A percentile compares a stretch with the other conserved stretches of the same genome.
Evolutionary conservation across 2,797 vertebrate species (phyloP).

Genomic region (Poeciliopsis paucimaculata): DNA sequence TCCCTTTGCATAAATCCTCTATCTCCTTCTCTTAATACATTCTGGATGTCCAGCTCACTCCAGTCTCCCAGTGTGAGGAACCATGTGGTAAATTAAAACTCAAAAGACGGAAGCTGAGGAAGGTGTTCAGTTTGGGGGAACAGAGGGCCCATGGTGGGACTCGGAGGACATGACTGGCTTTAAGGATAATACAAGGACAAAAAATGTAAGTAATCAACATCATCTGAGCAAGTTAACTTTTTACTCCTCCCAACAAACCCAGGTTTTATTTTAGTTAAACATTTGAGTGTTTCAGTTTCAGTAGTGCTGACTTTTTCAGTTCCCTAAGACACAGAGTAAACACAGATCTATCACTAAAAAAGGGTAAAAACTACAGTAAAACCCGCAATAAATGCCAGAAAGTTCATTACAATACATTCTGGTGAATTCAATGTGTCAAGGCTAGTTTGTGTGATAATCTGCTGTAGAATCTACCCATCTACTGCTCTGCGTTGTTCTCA

Average conservation of each 20-base stretch:
- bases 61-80: conserved; percentile 54
- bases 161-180: conserved; percentile 70
- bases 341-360: not conserved
- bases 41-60: conserved; percentile 37
- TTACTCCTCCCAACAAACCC: not conserved
- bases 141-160: conserved; percentile 60
- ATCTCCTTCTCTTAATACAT: conserved; percentile 1
- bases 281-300: not conserved
- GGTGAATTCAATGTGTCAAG: not conserved
- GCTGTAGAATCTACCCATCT: not conserved
- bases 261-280: not conserved
- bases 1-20: conserved; percentile 18
- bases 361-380: not conserved
- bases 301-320: not conserved
- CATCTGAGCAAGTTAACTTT: not conserved
- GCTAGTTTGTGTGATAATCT: not conserved
- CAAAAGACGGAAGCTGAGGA: conserved; percentile 61
- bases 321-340: not conserved
- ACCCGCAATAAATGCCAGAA: not conserved
- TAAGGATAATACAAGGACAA: conserved; percentile 22
- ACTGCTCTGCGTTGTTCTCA: not conserved
- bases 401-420: not conserved
- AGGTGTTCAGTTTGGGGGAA: conserved; percentile 57
- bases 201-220: conserved; percentile 45
- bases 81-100: conserved; percentile 74